These are phyloP conservation scores for Xylophagus ater DNA, from an alignment of 2,888 invertebrate species.

Conservation along the genomic window DNA sequence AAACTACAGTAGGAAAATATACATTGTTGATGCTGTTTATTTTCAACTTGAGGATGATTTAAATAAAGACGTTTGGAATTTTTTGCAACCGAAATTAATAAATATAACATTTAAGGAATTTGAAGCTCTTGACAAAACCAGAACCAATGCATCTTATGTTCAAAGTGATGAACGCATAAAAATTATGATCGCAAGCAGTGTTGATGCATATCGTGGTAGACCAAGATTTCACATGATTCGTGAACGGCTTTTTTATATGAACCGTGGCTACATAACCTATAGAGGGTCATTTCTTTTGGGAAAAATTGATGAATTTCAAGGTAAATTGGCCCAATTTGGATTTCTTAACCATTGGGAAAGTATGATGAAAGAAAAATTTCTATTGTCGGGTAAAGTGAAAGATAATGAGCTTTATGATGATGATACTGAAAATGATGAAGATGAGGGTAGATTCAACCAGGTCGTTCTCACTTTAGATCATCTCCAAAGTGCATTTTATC, in stretches of 20 bases:
- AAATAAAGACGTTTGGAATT: not conserved
- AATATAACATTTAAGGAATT: not conserved
- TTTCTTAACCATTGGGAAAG: conserved; percentile 29
- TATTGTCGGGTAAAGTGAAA: conserved; percentile 7
- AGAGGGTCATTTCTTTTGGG: conserved; percentile 27
- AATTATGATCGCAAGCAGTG: conserved; percentile 27
- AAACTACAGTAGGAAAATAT: not conserved
- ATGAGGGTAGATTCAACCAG: conserved; percentile 18
- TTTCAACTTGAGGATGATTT: not conserved
- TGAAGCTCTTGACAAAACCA: not conserved
- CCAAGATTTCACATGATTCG: conserved; percentile 30
- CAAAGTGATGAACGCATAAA: conserved; percentile 23
- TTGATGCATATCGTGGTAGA: conserved; percentile 23
- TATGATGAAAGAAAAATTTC: conserved; percentile 13
- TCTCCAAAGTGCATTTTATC: conserved; percentile 31
- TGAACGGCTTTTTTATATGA: conserved; percentile 28
- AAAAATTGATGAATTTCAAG: conserved; percentile 25
- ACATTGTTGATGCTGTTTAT: too few species aligned
- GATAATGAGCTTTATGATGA: conserved; percentile 13
- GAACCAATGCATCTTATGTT: not conserved
- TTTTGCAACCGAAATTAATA: not conserved
- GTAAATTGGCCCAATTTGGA: conserved; percentile 27
- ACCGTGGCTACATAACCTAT: conserved; percentile 25
- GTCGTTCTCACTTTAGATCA: conserved; percentile 28
- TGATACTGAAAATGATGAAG: conserved; percentile 14